Base-by-base conservation (phyloP, 2,113 vertebrate genomes). In the Hippocampus comes region DNA sequence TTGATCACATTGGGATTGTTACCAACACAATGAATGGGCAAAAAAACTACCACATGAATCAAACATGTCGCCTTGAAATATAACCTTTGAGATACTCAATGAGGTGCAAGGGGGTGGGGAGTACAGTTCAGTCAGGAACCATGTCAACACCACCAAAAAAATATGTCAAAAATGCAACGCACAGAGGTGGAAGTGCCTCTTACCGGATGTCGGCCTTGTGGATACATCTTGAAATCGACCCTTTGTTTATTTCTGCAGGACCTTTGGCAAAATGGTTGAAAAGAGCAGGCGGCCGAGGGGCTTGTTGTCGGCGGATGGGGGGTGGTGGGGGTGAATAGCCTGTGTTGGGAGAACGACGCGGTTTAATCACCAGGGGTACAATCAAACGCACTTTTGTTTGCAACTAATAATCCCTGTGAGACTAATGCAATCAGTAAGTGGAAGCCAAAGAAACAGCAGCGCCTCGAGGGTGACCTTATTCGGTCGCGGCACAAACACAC, bases 161-260 rank as follows among this genome's bases (percentile, higher is more conserved):
- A 79, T 66, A 78, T 68, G 73, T 15, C 14, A 20, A 61, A 61
- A 34, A 64, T 74, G 43, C 63, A n/a, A 55, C 73, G 23, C 70
- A 74, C 72, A 73, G 49, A 18, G 73, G 66, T 85, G 79, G 78
- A 84, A 76, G 78, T 73, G 63, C 64, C 84, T 93, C 95, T 95
- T 92, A 97, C 95, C 94, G 95, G 95, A 94, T 96, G 95, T 92
- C 95, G 93, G 94, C 95, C 95, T 89, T 96, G 95, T 80, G 95
- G 95, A 94, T 96, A 97, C 95, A 97, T 97, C 90, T 89, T 91
- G 87, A 90, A 90, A 91, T 84, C 84, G 89, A 91, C 90, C 89
- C 89, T 91, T 90, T 90, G 89, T 91, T 91, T 89, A 88, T 87
- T 56, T 83, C 81, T 86, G 59, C 73, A 78, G 77, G 80, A 85